Evolutionary conservation across 2,113 vertebrate genomes (phyloP).

Genomic region (Crypturellus undulatus): DNA sequence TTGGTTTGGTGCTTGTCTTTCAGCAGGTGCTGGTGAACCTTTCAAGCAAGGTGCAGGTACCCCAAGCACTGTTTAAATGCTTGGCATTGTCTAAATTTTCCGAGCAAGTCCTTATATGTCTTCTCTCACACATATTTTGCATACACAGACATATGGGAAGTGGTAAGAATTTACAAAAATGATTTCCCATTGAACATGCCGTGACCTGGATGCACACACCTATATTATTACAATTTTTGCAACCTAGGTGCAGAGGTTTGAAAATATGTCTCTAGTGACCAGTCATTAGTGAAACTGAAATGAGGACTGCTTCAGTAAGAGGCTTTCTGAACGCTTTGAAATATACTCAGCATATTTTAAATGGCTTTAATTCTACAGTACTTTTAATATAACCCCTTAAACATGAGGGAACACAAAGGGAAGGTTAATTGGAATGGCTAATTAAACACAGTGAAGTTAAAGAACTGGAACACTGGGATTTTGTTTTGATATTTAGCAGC

Average conservation of each 20-base stretch:
- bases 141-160: neutral
- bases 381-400: conserved; percentile 69
- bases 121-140: neutral
- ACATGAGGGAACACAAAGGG: conserved; percentile 74
- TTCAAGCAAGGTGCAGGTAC: neutral
- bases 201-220: conserved; percentile 32
- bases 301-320: conserved; percentile 41
- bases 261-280: conserved; percentile 45
- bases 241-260: conserved; percentile 37
- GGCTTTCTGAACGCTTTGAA: conserved; percentile 47
- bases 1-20: neutral
- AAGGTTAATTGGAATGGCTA: conserved; percentile 73
- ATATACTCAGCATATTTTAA: conserved; percentile 59
- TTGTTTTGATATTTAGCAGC: conserved; percentile 65
- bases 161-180: neutral
- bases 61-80: neutral
- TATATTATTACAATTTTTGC: conserved; percentile 28
- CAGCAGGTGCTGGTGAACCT: too few relatives aligned
- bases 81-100: neutral
- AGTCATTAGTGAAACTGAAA: conserved; percentile 31
- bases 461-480: conserved; percentile 61
- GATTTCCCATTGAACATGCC: neutral
- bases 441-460: conserved; percentile 77
- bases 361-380: conserved; percentile 61
- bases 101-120: neutral